A percentile compares a stretch with the other conserved stretches of the same genome.
Evolutionary conservation across 2,113 vertebrate genomes (phyloP).

Genomic region (Oryctolagus cuniculus): DNA sequence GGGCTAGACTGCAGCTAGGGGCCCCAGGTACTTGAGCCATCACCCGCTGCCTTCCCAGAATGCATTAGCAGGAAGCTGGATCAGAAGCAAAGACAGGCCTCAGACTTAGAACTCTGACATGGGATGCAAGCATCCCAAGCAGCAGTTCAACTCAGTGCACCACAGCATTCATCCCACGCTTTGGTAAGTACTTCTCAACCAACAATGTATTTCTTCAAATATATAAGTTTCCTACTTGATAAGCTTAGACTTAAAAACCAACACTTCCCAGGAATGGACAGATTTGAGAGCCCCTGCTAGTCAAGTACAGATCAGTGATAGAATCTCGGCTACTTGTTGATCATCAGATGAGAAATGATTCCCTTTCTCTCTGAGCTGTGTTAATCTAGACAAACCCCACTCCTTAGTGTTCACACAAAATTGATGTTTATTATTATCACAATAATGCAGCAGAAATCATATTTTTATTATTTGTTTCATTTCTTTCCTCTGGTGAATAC

Average conservation of each 20-base stretch:
- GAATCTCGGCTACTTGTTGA: background rate
- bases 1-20: no score
- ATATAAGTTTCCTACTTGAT: background rate
- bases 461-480: background rate
- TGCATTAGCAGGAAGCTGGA: no score
- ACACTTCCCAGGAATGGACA: background rate
- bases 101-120: no score
- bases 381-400: background rate
- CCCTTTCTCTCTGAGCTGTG: background rate
- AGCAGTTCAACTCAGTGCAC: no score
- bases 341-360: background rate
- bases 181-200: background rate
- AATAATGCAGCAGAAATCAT: background rate
- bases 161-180: background rate
- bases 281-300: background rate
- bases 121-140: no score
- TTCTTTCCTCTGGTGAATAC: background rate
- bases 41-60: no score
- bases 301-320: background rate
- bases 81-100: no score
- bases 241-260: background rate
- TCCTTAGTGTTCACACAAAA: background rate
- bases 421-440: background rate
- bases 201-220: constrained; percentile 4
- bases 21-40: no score